Conservation (phyloP, 1,140 invertebrate genomes). For the Drosophila aff. region DNA sequence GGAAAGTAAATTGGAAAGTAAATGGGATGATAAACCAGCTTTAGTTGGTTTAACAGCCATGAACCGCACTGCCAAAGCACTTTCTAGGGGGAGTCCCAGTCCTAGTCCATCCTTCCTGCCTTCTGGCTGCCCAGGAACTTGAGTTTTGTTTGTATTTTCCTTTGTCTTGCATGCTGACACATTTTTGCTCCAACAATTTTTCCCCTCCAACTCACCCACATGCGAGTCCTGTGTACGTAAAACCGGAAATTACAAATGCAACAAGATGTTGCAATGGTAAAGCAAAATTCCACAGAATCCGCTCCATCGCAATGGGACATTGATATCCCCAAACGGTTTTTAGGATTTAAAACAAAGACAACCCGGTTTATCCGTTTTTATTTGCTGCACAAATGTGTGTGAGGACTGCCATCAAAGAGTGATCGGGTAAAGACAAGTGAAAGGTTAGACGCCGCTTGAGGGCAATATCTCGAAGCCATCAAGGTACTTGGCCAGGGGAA, state of each 20-base stretch:
- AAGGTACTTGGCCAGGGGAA: conserved; percentile 32
- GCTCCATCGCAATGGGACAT: neutral
- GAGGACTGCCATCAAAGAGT: neutral
- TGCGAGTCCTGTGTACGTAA: conserved; percentile 26
- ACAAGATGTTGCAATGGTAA: conserved; percentile 70
- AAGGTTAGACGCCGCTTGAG: neutral
- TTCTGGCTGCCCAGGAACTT: conserved; percentile 24
- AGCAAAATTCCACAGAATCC: neutral
- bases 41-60: neutral
- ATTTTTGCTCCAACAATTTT: conserved; percentile 47
- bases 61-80: conserved; percentile 23
- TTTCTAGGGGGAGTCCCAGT: conserved; percentile 7
- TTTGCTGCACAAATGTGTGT: neutral
- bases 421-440: no score
- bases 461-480: conserved; percentile 10
- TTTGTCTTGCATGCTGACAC: conserved; percentile 75
- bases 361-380: neutral
- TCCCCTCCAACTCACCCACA: neutral
- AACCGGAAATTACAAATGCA: conserved; percentile 80
- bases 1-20: neutral
- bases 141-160: conserved; percentile 75
- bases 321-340: neutral
- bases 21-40: no score
- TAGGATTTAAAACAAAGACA: neutral
- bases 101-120: neutral